Percentiles rank a stretch among this genome's conserved stretches.
Evolutionary conservation across 2,797 vertebrate species (phyloP).

Genomic region (Otolemur crassicaudatus): DNA sequence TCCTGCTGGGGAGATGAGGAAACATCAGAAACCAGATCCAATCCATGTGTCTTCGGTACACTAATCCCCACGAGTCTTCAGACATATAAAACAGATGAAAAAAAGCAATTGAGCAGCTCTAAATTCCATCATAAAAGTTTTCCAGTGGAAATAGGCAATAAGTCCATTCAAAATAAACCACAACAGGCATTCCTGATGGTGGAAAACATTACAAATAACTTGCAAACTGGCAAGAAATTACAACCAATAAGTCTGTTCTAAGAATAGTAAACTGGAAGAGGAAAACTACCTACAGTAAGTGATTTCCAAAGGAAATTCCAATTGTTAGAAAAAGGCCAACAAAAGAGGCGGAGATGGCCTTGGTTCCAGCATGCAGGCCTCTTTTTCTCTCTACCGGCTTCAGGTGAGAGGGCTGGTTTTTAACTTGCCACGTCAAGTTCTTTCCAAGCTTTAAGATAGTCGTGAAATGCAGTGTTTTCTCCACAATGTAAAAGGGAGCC

Average conservation of each 20-base stretch:
- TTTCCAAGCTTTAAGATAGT: conserved; percentile 46
- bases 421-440: neutral
- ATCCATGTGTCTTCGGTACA: neutral
- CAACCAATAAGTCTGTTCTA: conserved; percentile 68
- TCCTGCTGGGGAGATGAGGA: conserved; percentile 16
- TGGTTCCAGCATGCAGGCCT: neutral
- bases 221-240: conserved; percentile 72
- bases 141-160: conserved; percentile 65
- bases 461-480: neutral
- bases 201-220: conserved; percentile 72
- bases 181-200: conserved; percentile 67
- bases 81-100: conserved; percentile 61
- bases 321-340: conserved; percentile 72
- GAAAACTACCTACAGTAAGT: conserved; percentile 73
- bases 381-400: conserved; percentile 47
- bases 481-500: neutral
- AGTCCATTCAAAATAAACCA: conserved; percentile 71
- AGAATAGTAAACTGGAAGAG: conserved; percentile 70
- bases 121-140: conserved; percentile 70
- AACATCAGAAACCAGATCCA: conserved; percentile 28
- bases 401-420: conserved; percentile 46
- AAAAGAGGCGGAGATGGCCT: conserved; percentile 42
- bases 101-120: conserved; percentile 67
- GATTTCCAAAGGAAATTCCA: conserved; percentile 82
- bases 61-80: neutral